phyloP scores from a whole-genome alignment of 2,113 vertebrate species.

The Mustela lutreola region DNA sequence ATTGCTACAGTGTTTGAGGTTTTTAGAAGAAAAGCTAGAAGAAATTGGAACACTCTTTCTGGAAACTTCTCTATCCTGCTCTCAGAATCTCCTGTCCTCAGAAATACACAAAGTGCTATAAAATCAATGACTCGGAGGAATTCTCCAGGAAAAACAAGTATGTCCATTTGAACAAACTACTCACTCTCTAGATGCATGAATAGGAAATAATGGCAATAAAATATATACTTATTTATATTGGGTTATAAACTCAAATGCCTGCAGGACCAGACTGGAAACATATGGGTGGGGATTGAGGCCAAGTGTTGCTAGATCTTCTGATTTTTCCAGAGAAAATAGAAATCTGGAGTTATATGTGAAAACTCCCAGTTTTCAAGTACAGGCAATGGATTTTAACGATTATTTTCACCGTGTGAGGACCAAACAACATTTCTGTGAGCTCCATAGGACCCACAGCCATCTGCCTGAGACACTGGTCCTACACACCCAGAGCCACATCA shows the following conservation, averaged over 20 bases:
- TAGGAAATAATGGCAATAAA: constrained; percentile 25
- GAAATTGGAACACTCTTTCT: background rate
- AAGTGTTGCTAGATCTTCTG: constrained; percentile 42
- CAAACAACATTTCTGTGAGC: background rate
- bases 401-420: background rate
- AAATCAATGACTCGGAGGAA: background rate
- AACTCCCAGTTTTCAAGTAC: background rate
- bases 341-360: constrained; percentile 41
- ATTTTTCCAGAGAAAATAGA: constrained; percentile 65
- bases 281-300: background rate
- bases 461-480: background rate
- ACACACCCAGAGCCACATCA: background rate
- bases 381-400: background rate
- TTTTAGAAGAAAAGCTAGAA: background rate
- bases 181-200: background rate
- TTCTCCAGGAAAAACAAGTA: constrained; percentile 1
- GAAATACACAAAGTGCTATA: background rate
- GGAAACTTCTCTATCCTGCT: background rate
- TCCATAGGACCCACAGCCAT: accelerated
- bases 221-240: background rate
- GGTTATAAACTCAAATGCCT: constrained; percentile 42
- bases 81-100: background rate
- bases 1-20: background rate
- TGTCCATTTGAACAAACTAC: background rate
- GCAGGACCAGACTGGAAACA: constrained; percentile 15